Evolutionary conservation across 2,797 vertebrate species (phyloP), one percentile per base, ranked within the genome.

Genomic region (Ceryle rudis): DNA sequence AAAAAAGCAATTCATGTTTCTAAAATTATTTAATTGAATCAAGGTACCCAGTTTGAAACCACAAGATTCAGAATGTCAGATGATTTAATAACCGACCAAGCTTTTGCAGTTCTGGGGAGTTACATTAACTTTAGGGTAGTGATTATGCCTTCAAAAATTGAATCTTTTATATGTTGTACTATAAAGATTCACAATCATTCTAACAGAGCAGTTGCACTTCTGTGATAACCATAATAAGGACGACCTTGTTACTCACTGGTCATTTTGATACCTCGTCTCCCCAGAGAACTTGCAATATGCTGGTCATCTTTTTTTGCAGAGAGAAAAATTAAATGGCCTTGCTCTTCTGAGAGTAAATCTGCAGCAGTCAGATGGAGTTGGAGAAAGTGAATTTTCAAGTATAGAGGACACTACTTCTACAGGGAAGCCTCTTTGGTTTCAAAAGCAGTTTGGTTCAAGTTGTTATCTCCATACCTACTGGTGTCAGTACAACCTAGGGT

Each of bases 271-370:
- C 9, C 8, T 62, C 2, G 23, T 65, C 10, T 64, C 29, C 49
- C 6, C 12, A 31, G 12, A 39, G 18, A 0, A 0, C 13, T 79
- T 81, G 26, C 14, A 46, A 6, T 10, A 41, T 16, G 11, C 22
- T 6, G 2, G 20, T 42, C 44, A 9, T 39, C 9, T 66, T 67
- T 28, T 51, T 51, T 1, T 0, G 10, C 18, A 7, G 8, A 64
- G 16, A 89, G 17, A 75, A 46, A 67, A 81, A 9, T 39, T 23
- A 75, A 51, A 86, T 13, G 17, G 25, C 5, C 15, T 70, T 66
- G 19, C 4, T 64, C 13, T 81, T 87, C 37, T 62, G 47, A 8
- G 2, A 52, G 17, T 21, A 72, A 52, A 39, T 21, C 35, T 69
- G n/a, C 29, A 62, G 37, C 15, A 29, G 25, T 33, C 23, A 67